Evolutionary conservation across 2,888 invertebrate species (phyloP).

Genomic region (Stegophylla sp.): DNA sequence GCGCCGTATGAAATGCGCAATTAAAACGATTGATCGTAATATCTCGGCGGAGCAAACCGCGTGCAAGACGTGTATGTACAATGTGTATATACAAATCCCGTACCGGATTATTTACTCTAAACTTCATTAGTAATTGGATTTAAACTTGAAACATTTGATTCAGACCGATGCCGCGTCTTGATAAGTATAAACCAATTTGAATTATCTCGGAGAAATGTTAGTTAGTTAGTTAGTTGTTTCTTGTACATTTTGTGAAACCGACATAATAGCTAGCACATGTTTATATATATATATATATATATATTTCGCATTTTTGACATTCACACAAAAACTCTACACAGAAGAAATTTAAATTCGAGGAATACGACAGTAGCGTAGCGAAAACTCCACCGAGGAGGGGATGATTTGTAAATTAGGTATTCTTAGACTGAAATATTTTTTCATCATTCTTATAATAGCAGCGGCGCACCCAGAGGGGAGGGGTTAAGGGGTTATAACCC

Average conservation of each 20-base stretch:
- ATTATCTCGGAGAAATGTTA: neutral
- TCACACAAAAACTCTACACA: neutral
- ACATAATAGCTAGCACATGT: neutral
- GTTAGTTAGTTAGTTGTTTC: neutral
- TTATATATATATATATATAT: neutral
- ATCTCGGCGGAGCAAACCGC: too few species aligned
- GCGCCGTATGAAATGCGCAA: constrained; percentile 12
- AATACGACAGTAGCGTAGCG: too few species aligned
- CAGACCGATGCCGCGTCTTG: neutral
- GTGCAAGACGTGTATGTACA: neutral
- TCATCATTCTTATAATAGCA: too few species aligned
- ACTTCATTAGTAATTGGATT: neutral
- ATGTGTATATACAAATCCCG: neutral
- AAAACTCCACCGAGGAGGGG: too few species aligned
- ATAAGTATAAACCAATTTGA: neutral
- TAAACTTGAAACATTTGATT: neutral
- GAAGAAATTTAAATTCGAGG: neutral
- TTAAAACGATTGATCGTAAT: constrained; percentile 15
- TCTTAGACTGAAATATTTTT: too few species aligned
- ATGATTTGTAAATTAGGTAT: too few species aligned
- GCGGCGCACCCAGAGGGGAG: too few species aligned
- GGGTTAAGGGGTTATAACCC: too few species aligned
- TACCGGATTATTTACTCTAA: neutral
- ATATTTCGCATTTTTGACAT: neutral
- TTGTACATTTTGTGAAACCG: too few species aligned